A percentile compares a stretch with the other conserved stretches of the same genome.
phyloP scores from a whole-genome alignment of 2,797 vertebrate genomes.

The Pseudopleuronectes americanus region DNA sequence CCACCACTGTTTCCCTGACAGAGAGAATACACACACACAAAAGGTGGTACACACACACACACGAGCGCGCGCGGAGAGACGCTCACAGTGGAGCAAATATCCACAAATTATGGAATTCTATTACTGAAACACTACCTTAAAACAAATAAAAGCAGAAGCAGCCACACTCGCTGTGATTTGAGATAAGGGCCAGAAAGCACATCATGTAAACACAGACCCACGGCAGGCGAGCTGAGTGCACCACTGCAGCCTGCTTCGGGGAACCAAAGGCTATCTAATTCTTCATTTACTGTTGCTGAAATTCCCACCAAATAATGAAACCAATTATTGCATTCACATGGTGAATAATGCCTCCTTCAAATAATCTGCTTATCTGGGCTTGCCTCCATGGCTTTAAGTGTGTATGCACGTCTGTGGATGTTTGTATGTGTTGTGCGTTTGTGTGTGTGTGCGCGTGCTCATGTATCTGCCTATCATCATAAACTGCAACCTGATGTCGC shows the following conservation, averaged over 20 bases:
- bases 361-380: slow-evolving; percentile 80
- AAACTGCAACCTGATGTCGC: slow-evolving; percentile 64
- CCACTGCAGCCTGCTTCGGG: slow-evolving; percentile 46
- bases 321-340: slow-evolving; percentile 76
- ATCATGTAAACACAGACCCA: slow-evolving; percentile 56
- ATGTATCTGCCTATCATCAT: slow-evolving; percentile 69
- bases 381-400: slow-evolving; percentile 57
- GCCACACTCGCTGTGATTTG: slow-evolving; percentile 53
- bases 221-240: slow-evolving; percentile 36
- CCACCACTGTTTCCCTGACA: slow-evolving; percentile 77
- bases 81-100: slow-evolving; percentile 30
- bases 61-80: not conserved
- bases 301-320: slow-evolving; percentile 75
- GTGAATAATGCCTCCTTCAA: slow-evolving; percentile 76
- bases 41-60: slow-evolving; percentile 23
- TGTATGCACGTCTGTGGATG: slow-evolving; percentile 25
- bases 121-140: slow-evolving; percentile 53
- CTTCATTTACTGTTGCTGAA: slow-evolving; percentile 65
- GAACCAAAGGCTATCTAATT: slow-evolving; percentile 59
- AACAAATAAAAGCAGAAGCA: slow-evolving; percentile 49
- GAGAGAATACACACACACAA: slow-evolving; percentile 54
- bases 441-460: slow-evolving; percentile 16
- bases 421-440: slow-evolving; percentile 19
- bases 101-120: slow-evolving; percentile 37
- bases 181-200: slow-evolving; percentile 57